Evolutionary conservation across 1,140 invertebrate species (phyloP).

Genomic region (Magallana angulata): DNA sequence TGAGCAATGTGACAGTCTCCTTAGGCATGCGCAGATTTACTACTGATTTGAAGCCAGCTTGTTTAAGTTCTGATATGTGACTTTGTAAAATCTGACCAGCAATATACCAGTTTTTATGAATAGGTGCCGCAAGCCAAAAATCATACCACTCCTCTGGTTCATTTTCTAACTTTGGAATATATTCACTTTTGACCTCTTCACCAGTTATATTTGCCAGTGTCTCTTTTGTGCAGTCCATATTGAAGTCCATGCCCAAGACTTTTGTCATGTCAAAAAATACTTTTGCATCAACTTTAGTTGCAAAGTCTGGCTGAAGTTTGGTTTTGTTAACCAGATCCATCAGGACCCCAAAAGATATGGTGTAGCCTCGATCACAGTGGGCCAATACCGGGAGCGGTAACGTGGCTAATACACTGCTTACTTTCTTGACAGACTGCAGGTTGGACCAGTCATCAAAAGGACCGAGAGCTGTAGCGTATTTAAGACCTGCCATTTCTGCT

Average conservation of each 20-base stretch:
- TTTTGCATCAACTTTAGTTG: slow-evolving; percentile 57
- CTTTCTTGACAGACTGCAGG: slow-evolving; percentile 66
- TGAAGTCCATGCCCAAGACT: slow-evolving; percentile 71
- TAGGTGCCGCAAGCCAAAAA: slow-evolving; percentile 72
- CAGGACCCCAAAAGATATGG: slow-evolving; percentile 70
- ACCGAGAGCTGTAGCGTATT: slow-evolving; percentile 63
- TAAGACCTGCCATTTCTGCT: slow-evolving; percentile 57
- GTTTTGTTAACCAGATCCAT: slow-evolving; percentile 70
- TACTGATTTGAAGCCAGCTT: slow-evolving; percentile 65
- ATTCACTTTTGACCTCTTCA: slow-evolving; percentile 58
- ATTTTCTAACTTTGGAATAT: slow-evolving; percentile 63
- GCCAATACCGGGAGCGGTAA: slow-evolving; percentile 66
- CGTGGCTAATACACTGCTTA: slow-evolving; percentile 58
- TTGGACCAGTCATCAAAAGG: slow-evolving; percentile 66
- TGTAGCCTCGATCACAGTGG: slow-evolving; percentile 69
- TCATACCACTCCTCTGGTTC: slow-evolving; percentile 66
- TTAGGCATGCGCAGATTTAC: slow-evolving; percentile 69
- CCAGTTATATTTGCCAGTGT: slow-evolving; percentile 67
- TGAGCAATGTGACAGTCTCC: slow-evolving; percentile 70
- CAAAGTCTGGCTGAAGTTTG: slow-evolving; percentile 53
- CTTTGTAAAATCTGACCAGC: slow-evolving; percentile 69
- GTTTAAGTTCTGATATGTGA: slow-evolving; percentile 63
- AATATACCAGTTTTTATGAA: slow-evolving; percentile 72
- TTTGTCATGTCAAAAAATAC: slow-evolving; percentile 68
- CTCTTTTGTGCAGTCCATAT: slow-evolving; percentile 60